phyloP scores from a whole-genome alignment of 2,888 invertebrate species.

The Agrochola lota region DNA sequence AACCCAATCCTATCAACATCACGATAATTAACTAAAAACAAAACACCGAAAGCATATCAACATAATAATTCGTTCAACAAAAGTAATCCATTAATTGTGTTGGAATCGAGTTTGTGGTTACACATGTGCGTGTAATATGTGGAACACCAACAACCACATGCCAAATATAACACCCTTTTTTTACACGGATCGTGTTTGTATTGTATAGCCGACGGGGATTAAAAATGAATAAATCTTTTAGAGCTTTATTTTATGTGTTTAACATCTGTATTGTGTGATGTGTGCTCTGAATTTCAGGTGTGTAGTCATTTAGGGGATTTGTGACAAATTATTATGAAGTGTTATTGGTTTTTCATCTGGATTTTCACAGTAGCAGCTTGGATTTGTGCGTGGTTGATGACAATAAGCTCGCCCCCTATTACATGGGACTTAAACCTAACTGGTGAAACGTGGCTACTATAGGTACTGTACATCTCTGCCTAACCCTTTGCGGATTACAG shows the following conservation, averaged over 20 bases:
- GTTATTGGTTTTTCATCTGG: not conserved
- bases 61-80: conserved; percentile 18
- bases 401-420: too few relatives aligned
- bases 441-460: too few relatives aligned
- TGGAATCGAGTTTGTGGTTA: conserved; percentile 36
- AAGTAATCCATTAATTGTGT: conserved; percentile 40
- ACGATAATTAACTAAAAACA: not conserved
- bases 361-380: not conserved
- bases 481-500: not conserved
- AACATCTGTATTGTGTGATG: not conserved
- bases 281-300: conserved; percentile 20
- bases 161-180: conserved; percentile 39
- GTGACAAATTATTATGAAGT: conserved; percentile 25
- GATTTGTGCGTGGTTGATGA: too few relatives aligned
- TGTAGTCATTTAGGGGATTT: not conserved
- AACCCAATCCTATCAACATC: not conserved
- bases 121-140: conserved; percentile 31
- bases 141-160: conserved; percentile 38
- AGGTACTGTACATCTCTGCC: not conserved
- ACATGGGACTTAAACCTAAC: too few relatives aligned
- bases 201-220: conserved; percentile 19
- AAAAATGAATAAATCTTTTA: conserved; percentile 39
- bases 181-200: conserved; percentile 20
- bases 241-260: conserved; percentile 17
- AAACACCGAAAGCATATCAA: not conserved